These are phyloP conservation scores for Gryllus bimaculatus DNA, from an alignment of 1,140 invertebrate species.

Conservation along the genomic window DNA sequence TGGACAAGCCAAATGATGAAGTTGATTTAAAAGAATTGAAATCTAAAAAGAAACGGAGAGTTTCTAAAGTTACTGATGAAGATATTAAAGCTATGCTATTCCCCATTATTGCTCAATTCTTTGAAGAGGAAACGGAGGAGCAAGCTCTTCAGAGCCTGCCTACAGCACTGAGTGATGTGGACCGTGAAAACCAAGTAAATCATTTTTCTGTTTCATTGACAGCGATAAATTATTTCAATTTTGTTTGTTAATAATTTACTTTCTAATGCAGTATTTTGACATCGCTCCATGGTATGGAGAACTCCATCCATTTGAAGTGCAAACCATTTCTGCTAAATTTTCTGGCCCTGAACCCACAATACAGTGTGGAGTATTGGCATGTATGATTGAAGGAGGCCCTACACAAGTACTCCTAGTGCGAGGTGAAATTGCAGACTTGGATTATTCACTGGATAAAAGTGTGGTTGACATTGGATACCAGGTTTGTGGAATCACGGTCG, in stretches of 20 bases:
- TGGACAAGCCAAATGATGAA: too few species aligned
- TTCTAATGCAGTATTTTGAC: slow-evolving; percentile 24
- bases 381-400: slow-evolving; percentile 33
- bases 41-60: too few species aligned
- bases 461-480: slow-evolving; percentile 35
- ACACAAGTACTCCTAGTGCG: slow-evolving; percentile 29
- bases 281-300: slow-evolving; percentile 32
- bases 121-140: slow-evolving; percentile 22
- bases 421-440: slow-evolving; percentile 31
- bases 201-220: background rate
- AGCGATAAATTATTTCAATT: background rate
- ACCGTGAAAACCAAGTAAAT: background rate
- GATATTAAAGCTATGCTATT: slow-evolving; percentile 23
- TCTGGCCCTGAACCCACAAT: slow-evolving; percentile 29
- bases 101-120: slow-evolving; percentile 14
- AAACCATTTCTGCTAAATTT: slow-evolving; percentile 32
- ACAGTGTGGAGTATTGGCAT: slow-evolving; percentile 28
- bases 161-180: background rate
- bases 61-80: slow-evolving; percentile 19
- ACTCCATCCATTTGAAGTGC: slow-evolving; percentile 33
- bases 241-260: background rate
- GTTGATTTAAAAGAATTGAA: too few species aligned
- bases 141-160: background rate
- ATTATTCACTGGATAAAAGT: slow-evolving; percentile 30
- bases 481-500: slow-evolving; percentile 23